A percentile compares a stretch with the other conserved stretches of the same genome.
These are phyloP conservation scores for Theretra japonica DNA, from an alignment of 2,888 invertebrate genomes.

Conservation along the genomic window DNA sequence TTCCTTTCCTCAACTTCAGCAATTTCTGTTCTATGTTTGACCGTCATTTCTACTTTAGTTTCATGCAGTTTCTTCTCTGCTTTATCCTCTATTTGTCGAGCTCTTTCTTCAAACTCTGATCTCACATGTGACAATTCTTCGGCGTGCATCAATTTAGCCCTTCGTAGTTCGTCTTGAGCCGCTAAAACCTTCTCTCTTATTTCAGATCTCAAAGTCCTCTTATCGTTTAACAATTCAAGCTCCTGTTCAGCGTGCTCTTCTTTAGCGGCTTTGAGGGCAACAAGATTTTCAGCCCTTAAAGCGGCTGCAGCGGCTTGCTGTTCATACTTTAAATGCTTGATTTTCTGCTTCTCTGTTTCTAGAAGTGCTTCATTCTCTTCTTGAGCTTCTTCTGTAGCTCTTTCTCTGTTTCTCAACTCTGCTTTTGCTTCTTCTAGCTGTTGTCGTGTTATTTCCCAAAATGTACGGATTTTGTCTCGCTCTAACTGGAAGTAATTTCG, in stretches of 20 bases:
- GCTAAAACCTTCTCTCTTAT: slow-evolving; percentile 88
- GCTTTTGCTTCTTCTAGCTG: slow-evolving; percentile 94
- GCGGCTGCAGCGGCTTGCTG: slow-evolving; percentile 94
- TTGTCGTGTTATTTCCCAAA: slow-evolving; percentile 97
- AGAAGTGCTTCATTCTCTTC: slow-evolving; percentile 95
- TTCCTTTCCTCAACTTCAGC: slow-evolving; percentile 96
- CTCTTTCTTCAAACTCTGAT: slow-evolving; percentile 77
- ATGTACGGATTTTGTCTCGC: slow-evolving; percentile 96
- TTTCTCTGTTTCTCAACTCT: slow-evolving; percentile 86
- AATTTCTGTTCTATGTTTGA: slow-evolving; percentile 92
- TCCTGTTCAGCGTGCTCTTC: slow-evolving; percentile 93
- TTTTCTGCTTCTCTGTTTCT: slow-evolving; percentile 95
- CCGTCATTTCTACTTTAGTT: slow-evolving; percentile 88
- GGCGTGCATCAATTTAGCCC: slow-evolving; percentile 90
- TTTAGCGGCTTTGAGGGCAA: slow-evolving; percentile 92
- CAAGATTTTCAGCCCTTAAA: slow-evolving; percentile 92
- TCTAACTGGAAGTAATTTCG: slow-evolving; percentile 98
- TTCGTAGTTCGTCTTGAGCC: slow-evolving; percentile 89
- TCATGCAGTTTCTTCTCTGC: slow-evolving; percentile 89
- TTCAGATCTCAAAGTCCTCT: slow-evolving; percentile 87
- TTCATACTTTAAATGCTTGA: slow-evolving; percentile 96
- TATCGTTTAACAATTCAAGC: slow-evolving; percentile 89
- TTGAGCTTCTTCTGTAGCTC: slow-evolving; percentile 94
- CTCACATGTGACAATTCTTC: slow-evolving; percentile 87
- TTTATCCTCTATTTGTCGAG: slow-evolving; percentile 83